Evolutionary conservation across 2,113 vertebrate genomes (phyloP).

Genomic region (Pseudopodoces humilis): DNA sequence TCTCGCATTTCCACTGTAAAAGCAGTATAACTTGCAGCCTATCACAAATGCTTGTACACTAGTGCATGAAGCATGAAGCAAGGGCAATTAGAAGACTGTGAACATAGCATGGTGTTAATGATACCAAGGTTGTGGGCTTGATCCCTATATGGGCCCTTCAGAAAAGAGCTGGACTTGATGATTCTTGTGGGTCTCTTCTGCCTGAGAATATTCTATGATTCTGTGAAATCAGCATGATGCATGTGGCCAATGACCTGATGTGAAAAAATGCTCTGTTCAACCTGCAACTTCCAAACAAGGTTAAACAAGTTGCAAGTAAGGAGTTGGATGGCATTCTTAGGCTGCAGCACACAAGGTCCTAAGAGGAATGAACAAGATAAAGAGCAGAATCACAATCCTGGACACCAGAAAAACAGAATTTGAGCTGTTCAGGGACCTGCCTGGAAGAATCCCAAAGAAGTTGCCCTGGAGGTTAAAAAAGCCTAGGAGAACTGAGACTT

Average conservation of each 20-base stretch:
- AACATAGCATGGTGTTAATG: background rate
- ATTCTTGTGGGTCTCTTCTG: background rate
- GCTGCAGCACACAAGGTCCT: background rate
- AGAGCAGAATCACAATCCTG: background rate
- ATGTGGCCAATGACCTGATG: background rate
- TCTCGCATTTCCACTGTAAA: background rate
- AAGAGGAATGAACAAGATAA: background rate
- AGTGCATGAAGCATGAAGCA: background rate
- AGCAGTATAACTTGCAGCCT: background rate
- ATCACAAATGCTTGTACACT: background rate
- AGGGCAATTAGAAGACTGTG: background rate
- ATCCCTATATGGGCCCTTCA: background rate
- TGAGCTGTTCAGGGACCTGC: background rate
- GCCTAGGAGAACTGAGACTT: background rate
- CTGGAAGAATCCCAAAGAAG: background rate
- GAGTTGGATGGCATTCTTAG: background rate
- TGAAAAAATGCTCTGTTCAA: background rate
- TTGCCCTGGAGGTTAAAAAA: background rate
- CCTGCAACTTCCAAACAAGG: background rate
- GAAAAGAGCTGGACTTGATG: background rate
- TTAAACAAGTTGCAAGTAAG: background rate
- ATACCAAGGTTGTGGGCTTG: background rate
- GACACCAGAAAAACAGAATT: background rate
- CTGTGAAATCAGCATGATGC: background rate
- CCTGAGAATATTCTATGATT: background rate